Conservation (phyloP, 2,888 invertebrate species). For the Gryllus longicercus region DNA sequence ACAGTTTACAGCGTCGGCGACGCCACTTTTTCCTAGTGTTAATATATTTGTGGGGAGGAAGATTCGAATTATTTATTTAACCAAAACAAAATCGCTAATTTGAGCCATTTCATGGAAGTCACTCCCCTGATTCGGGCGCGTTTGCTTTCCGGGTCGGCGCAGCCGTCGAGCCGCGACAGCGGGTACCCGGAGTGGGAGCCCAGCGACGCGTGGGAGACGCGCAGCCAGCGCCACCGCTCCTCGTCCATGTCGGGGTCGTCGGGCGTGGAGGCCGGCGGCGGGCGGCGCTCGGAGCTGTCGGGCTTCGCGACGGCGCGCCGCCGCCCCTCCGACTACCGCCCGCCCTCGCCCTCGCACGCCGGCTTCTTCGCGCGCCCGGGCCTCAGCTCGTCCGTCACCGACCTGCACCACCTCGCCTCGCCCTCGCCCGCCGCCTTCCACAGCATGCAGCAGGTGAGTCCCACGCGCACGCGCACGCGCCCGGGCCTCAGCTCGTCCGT, state of each 20-base stretch:
- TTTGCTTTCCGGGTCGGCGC: not conserved
- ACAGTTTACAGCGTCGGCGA: too few species aligned
- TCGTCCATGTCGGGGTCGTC: slow-evolving; percentile 48
- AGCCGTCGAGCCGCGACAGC: slow-evolving; percentile 48
- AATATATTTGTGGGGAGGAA: too few species aligned
- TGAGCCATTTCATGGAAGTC: too few species aligned
- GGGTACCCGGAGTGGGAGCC: slow-evolving; percentile 51
- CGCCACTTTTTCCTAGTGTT: too few species aligned
- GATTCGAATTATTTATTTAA: too few species aligned
- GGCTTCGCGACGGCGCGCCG: slow-evolving; percentile 32
- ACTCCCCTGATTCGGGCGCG: too few species aligned
- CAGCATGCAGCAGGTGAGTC: slow-evolving; percentile 58
- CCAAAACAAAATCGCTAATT: too few species aligned
- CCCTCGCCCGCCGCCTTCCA: slow-evolving; percentile 30
- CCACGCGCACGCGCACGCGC: too few species aligned
- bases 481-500: slow-evolving; percentile 35
- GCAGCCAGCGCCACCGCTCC: slow-evolving; percentile 43
- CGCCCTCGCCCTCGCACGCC: slow-evolving; percentile 24
- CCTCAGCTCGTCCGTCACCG: slow-evolving; percentile 34
- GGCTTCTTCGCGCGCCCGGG: slow-evolving; percentile 30
- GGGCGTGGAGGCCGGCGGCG: slow-evolving; percentile 31
- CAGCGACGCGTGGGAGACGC: slow-evolving; percentile 39
- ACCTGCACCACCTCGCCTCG: slow-evolving; percentile 32
- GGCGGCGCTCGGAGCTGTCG: slow-evolving; percentile 29
- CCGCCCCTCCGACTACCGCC: slow-evolving; percentile 33